These are phyloP conservation scores for Lepidostoma basale DNA, from an alignment of 1,140 invertebrate species.

Conservation along the genomic window DNA sequence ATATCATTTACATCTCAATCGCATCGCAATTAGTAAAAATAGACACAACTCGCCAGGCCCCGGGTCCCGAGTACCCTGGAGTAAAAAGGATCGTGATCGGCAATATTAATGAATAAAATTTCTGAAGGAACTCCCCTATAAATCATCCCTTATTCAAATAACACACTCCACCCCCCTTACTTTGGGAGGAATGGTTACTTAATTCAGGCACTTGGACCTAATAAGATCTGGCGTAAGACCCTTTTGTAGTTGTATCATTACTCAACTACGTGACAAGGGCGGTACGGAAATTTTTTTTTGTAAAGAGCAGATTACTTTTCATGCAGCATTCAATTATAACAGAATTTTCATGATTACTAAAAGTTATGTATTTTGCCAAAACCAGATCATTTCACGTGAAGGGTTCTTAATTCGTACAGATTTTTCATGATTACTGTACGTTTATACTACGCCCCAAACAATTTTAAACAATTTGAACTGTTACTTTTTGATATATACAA, in stretches of 20 bases:
- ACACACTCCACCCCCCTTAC: slow-evolving; percentile 4
- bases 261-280: slow-evolving; percentile 25
- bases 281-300: too few species aligned
- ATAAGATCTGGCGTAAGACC: slow-evolving; percentile 27
- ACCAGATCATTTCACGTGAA: too few species aligned
- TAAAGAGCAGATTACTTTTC: too few species aligned
- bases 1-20: slow-evolving; percentile 26
- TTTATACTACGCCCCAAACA: too few species aligned
- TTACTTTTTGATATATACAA: too few species aligned
- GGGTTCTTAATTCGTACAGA: too few species aligned
- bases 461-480: too few species aligned
- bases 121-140: slow-evolving; percentile 22
- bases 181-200: slow-evolving; percentile 10
- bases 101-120: slow-evolving; percentile 43
- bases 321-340: too few species aligned
- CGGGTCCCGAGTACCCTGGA: not conserved
- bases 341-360: too few species aligned
- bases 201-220: slow-evolving; percentile 31
- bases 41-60: slow-evolving; percentile 1
- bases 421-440: too few species aligned
- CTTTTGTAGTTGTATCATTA: slow-evolving; percentile 22
- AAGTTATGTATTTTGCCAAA: too few species aligned
- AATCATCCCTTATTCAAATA: slow-evolving; percentile 36
- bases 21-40: slow-evolving; percentile 24
- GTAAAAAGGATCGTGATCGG: slow-evolving; percentile 34